Conservation (phyloP, 2,797 vertebrate species). For the Melopsittacus undulatus region DNA sequence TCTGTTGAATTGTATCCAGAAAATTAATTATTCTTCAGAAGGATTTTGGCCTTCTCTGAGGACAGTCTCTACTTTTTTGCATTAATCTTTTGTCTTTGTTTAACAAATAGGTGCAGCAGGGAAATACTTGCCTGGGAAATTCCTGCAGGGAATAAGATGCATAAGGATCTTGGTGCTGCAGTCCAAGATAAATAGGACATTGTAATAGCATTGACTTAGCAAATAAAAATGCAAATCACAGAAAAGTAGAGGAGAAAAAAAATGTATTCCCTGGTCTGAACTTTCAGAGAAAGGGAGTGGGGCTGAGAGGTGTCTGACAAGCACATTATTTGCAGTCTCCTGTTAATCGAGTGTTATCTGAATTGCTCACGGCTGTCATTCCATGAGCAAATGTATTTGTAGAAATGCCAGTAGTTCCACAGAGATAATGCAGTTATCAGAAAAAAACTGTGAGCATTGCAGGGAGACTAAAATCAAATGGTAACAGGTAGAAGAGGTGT, state of each 20-base stretch:
- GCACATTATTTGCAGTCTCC: slow-evolving; percentile 30
- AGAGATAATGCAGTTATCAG: not conserved
- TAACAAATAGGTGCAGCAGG: slow-evolving; percentile 31
- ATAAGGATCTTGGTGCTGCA: slow-evolving; percentile 30
- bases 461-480: not conserved
- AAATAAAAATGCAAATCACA: slow-evolving; percentile 64
- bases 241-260: not conserved
- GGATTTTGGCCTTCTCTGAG: slow-evolving; percentile 26
- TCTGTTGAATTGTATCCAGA: slow-evolving; percentile 38
- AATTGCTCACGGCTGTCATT: not conserved
- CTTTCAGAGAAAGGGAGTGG: not conserved
- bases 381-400: slow-evolving; percentile 20
- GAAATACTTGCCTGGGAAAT: slow-evolving; percentile 52
- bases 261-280: slow-evolving; percentile 8
- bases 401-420: slow-evolving; percentile 5
- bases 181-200: slow-evolving; percentile 49
- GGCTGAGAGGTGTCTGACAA: slow-evolving; percentile 21
- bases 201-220: not conserved
- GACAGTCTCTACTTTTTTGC: not conserved
- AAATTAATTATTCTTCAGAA: slow-evolving; percentile 54
- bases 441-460: not conserved
- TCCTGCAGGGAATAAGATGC: slow-evolving; percentile 19
- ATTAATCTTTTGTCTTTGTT: slow-evolving; percentile 38
- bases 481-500: not conserved
- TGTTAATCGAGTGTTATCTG: slow-evolving; percentile 37